Conservation (phyloP, 2,888 invertebrate genomes). For the Pherbina coryleti region DNA sequence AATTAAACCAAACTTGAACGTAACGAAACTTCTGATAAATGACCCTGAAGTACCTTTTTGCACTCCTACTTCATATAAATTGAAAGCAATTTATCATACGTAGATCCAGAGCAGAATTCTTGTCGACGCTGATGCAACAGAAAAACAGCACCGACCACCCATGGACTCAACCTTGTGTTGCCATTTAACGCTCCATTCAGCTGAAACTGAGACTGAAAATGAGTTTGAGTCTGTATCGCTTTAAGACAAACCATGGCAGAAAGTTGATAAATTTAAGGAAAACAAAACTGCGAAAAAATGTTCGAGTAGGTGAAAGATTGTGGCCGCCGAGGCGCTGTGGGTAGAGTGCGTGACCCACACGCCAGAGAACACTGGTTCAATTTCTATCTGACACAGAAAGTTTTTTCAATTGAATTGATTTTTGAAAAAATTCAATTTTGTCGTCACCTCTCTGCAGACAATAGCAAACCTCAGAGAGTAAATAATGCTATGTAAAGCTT, state of each 20-base stretch:
- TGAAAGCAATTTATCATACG: conserved; percentile 66
- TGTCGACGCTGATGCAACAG: conserved; percentile 17
- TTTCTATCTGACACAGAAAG: no score
- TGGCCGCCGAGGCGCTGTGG: no score
- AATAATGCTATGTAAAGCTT: no score
- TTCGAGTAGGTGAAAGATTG: no score
- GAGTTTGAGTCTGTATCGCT: not conserved
- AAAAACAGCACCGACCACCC: not conserved
- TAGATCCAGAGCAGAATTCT: conserved; percentile 34
- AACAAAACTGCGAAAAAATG: not conserved
- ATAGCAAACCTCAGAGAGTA: no score
- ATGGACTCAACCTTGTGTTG: not conserved
- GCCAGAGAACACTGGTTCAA: no score
- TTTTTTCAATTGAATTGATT: no score
- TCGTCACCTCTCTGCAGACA: no score
- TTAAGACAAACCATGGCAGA: not conserved
- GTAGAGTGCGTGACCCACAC: no score
- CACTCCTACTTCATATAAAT: conserved; percentile 56
- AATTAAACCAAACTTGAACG: conserved; percentile 14
- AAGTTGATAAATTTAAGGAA: conserved; percentile 9
- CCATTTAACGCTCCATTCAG: not conserved
- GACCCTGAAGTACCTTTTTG: conserved; percentile 63
- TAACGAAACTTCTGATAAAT: conserved; percentile 61
- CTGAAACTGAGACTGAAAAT: not conserved
- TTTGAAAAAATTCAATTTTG: no score